These are phyloP conservation scores for Centropus bengalensis DNA, from an alignment of 2,113 vertebrate genomes.

Conservation along the genomic window DNA sequence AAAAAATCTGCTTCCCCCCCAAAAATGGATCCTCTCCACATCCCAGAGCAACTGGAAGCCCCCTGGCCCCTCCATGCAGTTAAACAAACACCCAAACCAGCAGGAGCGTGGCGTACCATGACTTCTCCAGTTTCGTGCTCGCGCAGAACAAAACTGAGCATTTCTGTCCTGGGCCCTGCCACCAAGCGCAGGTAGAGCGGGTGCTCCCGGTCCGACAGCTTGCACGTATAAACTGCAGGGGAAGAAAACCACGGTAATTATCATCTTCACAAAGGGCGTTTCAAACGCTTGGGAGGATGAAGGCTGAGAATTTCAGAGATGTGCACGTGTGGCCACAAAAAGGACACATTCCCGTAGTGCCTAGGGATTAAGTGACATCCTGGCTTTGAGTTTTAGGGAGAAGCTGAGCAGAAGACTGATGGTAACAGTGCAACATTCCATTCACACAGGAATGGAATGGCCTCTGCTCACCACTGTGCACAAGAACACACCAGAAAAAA, in stretches of 20 bases:
- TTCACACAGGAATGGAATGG: background rate
- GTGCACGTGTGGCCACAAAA: background rate
- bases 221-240: slow-evolving; percentile 89
- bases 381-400: background rate
- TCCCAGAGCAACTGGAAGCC: background rate
- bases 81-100: background rate
- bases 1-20: background rate
- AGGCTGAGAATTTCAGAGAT: background rate
- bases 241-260: background rate
- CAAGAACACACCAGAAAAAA: background rate
- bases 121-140: slow-evolving; percentile 96
- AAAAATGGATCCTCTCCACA: background rate
- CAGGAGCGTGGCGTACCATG: slow-evolving; percentile 73
- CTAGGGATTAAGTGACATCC: too few species aligned
- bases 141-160: slow-evolving; percentile 91
- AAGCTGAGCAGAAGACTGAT: background rate
- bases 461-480: background rate
- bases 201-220: slow-evolving; percentile 89
- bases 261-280: background rate
- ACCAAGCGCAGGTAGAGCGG: slow-evolving; percentile 92
- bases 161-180: slow-evolving; percentile 88
- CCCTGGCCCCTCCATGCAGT: background rate
- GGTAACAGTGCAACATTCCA: background rate
- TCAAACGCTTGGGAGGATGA: background rate
- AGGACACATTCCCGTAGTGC: background rate